A percentile compares a stretch with the other conserved stretches of the same genome.
phyloP scores from a whole-genome alignment of 2,888 invertebrate species.

The Ditula angustiorana region DNA sequence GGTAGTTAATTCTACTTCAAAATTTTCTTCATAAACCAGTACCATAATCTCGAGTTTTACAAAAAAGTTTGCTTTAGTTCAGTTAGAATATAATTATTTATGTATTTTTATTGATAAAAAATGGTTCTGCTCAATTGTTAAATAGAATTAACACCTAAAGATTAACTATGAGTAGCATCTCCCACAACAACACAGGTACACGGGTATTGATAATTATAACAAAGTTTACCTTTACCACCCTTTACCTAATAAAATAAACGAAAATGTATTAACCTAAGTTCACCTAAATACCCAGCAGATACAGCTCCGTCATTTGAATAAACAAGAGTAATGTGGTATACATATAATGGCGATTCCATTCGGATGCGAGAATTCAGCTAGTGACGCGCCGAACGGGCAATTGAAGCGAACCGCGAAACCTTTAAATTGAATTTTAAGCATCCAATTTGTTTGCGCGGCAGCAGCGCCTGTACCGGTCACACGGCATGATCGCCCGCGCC shows the following conservation, averaged over 20 bases:
- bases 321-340: constrained; percentile 65
- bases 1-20: constrained; percentile 64
- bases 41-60: constrained; percentile 56
- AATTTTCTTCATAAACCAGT: constrained; percentile 54
- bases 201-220: too few relatives aligned
- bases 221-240: too few relatives aligned
- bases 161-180: too few relatives aligned
- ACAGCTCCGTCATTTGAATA: constrained; percentile 57
- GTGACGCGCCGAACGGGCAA: constrained; percentile 79
- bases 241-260: too few relatives aligned
- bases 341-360: constrained; percentile 77
- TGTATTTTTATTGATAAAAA: too few relatives aligned
- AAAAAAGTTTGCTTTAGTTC: constrained; percentile 52
- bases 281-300: neutral
- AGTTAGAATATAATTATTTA: neutral
- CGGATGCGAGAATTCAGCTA: constrained; percentile 70
- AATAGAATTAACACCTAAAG: neutral
- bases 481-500: constrained; percentile 49
- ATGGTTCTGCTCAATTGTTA: too few relatives aligned
- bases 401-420: constrained; percentile 84
- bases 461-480: constrained; percentile 46
- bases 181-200: too few relatives aligned
- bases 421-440: constrained; percentile 85
- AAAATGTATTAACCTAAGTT: constrained; percentile 6
- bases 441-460: constrained; percentile 82